A percentile compares a stretch with the other conserved stretches of the same genome.
These are phyloP conservation scores for Calameuta filiformis DNA, from an alignment of 2,888 invertebrate species.

Conservation along the genomic window DNA sequence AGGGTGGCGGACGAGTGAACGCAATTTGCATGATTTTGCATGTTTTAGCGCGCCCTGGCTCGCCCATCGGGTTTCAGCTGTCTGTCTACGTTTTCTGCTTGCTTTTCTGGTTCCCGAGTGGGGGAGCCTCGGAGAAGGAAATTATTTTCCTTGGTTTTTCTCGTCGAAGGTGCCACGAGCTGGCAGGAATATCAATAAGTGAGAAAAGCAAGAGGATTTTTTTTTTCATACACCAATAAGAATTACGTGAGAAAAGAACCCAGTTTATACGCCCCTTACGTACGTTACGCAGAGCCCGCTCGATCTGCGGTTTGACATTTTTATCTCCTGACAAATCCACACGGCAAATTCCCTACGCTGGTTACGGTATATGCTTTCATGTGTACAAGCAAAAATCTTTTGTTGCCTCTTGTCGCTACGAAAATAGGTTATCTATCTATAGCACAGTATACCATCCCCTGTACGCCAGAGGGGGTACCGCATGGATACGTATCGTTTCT, in stretches of 20 bases:
- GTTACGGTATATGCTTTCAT: too few relatives aligned
- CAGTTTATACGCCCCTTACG: neutral
- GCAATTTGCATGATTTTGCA: slow-evolving; percentile 65
- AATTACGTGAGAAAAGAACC: neutral
- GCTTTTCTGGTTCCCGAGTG: slow-evolving; percentile 38
- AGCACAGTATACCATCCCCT: neutral
- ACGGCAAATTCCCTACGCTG: too few relatives aligned
- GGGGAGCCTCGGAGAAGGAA: slow-evolving; percentile 26
- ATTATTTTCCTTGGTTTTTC: slow-evolving; percentile 53
- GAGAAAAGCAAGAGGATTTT: neutral
- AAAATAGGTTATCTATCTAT: neutral
- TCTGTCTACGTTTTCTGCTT: slow-evolving; percentile 56
- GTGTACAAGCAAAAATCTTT: too few relatives aligned
- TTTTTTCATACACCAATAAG: neutral
- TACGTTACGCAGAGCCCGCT: too few relatives aligned
- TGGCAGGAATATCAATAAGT: slow-evolving; percentile 1
- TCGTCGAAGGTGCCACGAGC: slow-evolving; percentile 11
- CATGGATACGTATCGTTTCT: slow-evolving; percentile 45
- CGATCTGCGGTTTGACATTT: too few relatives aligned
- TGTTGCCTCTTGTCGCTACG: too few relatives aligned
- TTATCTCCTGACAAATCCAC: too few relatives aligned
- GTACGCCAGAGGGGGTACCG: slow-evolving; percentile 39
- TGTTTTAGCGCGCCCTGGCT: slow-evolving; percentile 61
- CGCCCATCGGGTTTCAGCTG: slow-evolving; percentile 55
- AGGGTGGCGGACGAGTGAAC: slow-evolving; percentile 57